phyloP scores from a whole-genome alignment of 2,797 vertebrate species.

The Limnodromus scolopaceus region DNA sequence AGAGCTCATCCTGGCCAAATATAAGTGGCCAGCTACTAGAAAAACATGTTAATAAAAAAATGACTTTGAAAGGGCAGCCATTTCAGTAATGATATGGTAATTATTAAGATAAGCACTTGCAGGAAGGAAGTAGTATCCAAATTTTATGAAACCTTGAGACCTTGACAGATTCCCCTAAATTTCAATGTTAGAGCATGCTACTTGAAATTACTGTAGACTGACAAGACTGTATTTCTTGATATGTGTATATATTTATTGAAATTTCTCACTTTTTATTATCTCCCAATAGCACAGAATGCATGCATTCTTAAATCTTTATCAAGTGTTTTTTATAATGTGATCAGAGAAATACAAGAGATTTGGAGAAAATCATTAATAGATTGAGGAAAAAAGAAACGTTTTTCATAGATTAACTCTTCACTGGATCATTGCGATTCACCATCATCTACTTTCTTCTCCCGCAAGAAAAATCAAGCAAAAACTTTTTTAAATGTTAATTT shows the following conservation, averaged over 20 bases:
- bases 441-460: not conserved
- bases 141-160: not conserved
- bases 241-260: not conserved
- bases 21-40: not conserved
- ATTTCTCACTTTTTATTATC: not conserved
- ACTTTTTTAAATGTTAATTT: not conserved
- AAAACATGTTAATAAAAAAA: not conserved
- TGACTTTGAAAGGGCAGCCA: not conserved
- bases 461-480: not conserved
- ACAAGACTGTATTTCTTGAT: not conserved
- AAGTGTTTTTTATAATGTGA: not conserved
- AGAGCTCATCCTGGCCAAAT: not conserved
- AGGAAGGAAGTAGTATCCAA: not conserved
- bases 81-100: constrained; percentile 18
- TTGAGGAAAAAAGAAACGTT: not conserved
- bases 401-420: not conserved
- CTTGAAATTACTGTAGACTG: not conserved
- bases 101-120: constrained; percentile 26
- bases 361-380: not conserved
- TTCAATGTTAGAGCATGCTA: not conserved
- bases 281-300: not conserved
- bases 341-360: not conserved
- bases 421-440: not conserved
- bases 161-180: not conserved
- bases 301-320: not conserved